phyloP scores from a whole-genome alignment of 2,113 vertebrate genomes.

The Sinocyclocheilus anophthalmus region DNA sequence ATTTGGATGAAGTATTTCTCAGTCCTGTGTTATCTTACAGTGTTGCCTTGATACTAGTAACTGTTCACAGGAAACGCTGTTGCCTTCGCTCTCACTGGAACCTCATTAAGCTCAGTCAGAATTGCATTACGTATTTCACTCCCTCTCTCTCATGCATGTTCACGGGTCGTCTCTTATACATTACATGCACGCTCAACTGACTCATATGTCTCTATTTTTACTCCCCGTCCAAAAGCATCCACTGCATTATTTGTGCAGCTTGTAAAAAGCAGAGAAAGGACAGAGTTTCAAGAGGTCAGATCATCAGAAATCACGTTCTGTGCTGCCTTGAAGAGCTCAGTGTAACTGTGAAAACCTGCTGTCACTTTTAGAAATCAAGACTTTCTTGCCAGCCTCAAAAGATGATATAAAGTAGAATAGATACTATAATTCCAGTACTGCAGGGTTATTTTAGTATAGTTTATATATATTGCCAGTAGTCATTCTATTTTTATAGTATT shows the following conservation, averaged over 20 bases:
- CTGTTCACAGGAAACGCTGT: not conserved
- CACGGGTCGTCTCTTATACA: not conserved
- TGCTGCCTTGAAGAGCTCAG: not conserved
- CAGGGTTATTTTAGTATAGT: too few relatives aligned
- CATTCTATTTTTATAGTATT: too few relatives aligned
- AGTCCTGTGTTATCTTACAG: not conserved
- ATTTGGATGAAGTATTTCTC: not conserved
- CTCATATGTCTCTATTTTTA: constrained; percentile 6
- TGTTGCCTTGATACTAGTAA: not conserved
- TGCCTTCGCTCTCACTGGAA: not conserved
- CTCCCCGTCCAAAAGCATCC: not conserved
- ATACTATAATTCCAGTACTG: too few relatives aligned
- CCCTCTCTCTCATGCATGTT: not conserved
- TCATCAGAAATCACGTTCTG: not conserved
- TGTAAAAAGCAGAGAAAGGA: not conserved
- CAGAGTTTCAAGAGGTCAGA: not conserved
- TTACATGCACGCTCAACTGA: constrained; percentile 13
- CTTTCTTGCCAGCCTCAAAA: not conserved
- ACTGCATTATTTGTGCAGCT: not conserved
- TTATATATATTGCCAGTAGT: too few relatives aligned
- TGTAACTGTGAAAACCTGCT: not conserved
- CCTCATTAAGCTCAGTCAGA: constrained; percentile 1
- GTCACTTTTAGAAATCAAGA: not conserved
- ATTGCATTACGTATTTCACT: constrained; percentile 5
- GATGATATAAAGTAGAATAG: too few relatives aligned